These are phyloP conservation scores for Alosa sapidissima DNA, from an alignment of 2,797 vertebrate species.

Conservation along the genomic window DNA sequence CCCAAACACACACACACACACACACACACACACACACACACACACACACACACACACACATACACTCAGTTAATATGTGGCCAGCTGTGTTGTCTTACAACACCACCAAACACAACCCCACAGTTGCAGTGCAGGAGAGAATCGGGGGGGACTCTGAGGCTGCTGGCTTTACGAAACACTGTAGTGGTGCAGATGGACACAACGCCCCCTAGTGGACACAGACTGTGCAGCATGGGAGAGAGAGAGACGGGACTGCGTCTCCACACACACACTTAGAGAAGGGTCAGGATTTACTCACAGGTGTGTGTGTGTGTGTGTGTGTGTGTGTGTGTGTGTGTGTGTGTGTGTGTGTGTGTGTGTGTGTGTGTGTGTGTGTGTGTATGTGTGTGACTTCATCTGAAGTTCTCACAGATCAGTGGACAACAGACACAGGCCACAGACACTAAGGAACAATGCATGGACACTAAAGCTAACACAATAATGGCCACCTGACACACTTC, in stretches of 20 bases:
- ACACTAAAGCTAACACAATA: neutral
- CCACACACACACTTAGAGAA: neutral
- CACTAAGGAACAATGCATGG: neutral
- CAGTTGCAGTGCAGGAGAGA: conserved; percentile 55
- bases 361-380: no score
- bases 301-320: no score
- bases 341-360: no score
- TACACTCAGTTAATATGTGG: conserved; percentile 32
- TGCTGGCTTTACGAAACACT: conserved; percentile 65
- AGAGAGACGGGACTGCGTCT: neutral
- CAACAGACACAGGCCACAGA: neutral
- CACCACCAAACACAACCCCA: conserved; percentile 56
- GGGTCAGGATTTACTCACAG: no score
- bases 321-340: no score
- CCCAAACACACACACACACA: neutral
- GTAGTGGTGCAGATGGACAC: conserved; percentile 58
- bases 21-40: conserved; percentile 36
- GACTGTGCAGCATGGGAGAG: neutral
- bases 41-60: conserved; percentile 30
- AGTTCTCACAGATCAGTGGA: no score
- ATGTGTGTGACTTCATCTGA: no score
- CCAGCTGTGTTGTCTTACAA: neutral
- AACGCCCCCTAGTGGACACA: conserved; percentile 25
- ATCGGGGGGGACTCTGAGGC: conserved; percentile 62
- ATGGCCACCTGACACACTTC: neutral